Conservation (phyloP, 2,797 vertebrate genomes). For the Cuculus canorus region DNA sequence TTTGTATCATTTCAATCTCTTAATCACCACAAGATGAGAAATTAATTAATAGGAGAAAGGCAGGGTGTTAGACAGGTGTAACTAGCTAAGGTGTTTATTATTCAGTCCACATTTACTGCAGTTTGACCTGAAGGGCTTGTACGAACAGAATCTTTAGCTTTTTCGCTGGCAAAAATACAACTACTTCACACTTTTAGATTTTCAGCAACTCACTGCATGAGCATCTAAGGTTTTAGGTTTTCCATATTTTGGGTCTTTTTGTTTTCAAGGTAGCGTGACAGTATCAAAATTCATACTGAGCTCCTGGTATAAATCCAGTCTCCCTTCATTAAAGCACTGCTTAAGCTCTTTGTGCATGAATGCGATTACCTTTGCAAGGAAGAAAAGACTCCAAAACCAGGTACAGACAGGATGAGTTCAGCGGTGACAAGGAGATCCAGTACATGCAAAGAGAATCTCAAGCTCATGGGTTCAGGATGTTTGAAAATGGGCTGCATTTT, state of each 20-base stretch:
- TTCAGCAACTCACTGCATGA: not conserved
- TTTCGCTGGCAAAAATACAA: not conserved
- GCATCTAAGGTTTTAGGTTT: not conserved
- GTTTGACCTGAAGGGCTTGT: not conserved
- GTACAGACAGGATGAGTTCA: not conserved
- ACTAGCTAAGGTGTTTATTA: not conserved
- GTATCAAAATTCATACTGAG: not conserved
- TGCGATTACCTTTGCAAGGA: not conserved
- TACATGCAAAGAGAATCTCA: not conserved
- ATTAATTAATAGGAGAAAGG: not conserved
- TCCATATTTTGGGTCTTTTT: not conserved
- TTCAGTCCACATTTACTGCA: not conserved
- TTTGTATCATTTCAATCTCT: not conserved
- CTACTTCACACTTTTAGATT: not conserved
- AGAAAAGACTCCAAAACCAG: not conserved
- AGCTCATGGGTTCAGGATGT: not conserved
- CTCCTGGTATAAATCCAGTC: not conserved
- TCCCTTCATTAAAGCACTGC: not conserved
- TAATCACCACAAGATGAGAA: not conserved
- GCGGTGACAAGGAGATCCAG: not conserved
- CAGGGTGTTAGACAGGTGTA: not conserved
- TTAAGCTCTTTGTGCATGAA: not conserved
- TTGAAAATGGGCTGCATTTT: not conserved
- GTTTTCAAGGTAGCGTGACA: not conserved
- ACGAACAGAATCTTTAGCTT: not conserved